These are phyloP conservation scores for Danaus melanippus DNA, from an alignment of 1,140 invertebrate genomes.

Conservation along the genomic window DNA sequence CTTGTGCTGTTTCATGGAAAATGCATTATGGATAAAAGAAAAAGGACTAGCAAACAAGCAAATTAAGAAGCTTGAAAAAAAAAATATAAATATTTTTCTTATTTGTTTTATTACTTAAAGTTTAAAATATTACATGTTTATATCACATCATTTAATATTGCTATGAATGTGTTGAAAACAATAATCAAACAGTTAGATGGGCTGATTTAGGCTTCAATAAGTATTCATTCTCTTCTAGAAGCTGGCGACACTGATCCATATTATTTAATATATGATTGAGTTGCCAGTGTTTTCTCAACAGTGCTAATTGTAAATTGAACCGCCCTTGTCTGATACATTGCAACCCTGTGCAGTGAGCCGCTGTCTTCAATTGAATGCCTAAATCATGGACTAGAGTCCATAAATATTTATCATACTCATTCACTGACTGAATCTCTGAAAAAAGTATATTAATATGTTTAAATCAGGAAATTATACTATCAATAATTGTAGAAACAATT, in stretches of 20 bases:
- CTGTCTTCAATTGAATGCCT: slow-evolving; percentile 82
- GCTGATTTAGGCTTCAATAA: slow-evolving; percentile 65
- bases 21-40: too few relatives aligned
- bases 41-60: too few relatives aligned
- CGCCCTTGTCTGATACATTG: slow-evolving; percentile 87
- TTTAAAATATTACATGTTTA: not conserved
- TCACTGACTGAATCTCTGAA: slow-evolving; percentile 88
- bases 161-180: too few relatives aligned
- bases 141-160: slow-evolving; percentile 4
- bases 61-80: too few relatives aligned
- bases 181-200: slow-evolving; percentile 26
- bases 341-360: slow-evolving; percentile 85
- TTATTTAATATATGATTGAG: slow-evolving; percentile 82
- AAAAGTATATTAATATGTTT: slow-evolving; percentile 33
- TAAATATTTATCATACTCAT: slow-evolving; percentile 85
- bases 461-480: not conserved
- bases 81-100: not conserved
- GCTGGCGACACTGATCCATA: slow-evolving; percentile 73
- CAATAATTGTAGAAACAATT: not conserved
- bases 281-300: slow-evolving; percentile 89
- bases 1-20: too few relatives aligned
- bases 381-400: slow-evolving; percentile 83
- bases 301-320: slow-evolving; percentile 83
- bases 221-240: slow-evolving; percentile 71
- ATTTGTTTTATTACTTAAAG: slow-evolving; percentile 3